Conservation (phyloP, 2,113 vertebrate species). For the Scolopax mira region DNA sequence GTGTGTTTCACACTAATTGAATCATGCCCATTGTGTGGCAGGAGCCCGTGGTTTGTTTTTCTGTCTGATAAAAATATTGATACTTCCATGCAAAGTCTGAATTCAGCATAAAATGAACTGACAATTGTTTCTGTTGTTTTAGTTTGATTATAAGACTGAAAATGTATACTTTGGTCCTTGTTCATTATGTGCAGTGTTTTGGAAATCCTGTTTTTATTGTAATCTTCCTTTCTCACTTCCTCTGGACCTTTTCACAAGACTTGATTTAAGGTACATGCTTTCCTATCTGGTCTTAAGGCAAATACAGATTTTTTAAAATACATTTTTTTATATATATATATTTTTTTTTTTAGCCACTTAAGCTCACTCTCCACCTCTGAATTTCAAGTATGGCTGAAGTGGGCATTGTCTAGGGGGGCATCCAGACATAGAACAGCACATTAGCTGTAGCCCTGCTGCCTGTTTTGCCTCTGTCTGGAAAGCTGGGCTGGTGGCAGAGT, state of each 20-base stretch:
- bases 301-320: not conserved
- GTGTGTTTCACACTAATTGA: not conserved
- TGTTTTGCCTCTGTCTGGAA: not conserved
- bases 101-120: not conserved
- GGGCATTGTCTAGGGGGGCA: not conserved
- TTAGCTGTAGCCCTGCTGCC: not conserved
- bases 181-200: not conserved
- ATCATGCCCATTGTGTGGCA: not conserved
- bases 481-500: not conserved
- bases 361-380: not conserved
- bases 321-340: too few relatives aligned
- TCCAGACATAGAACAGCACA: not conserved
- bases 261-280: not conserved
- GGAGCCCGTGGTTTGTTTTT: not conserved
- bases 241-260: not conserved
- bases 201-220: constrained; percentile 29
- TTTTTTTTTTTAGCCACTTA: not conserved
- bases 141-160: not conserved
- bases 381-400: not conserved
- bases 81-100: not conserved
- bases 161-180: not conserved
- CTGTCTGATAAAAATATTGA: not conserved
- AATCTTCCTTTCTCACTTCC: constrained; percentile 9
- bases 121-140: not conserved
- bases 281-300: not conserved